These are phyloP conservation scores for Indri indri DNA, from an alignment of 2,113 vertebrate species.

Conservation along the genomic window DNA sequence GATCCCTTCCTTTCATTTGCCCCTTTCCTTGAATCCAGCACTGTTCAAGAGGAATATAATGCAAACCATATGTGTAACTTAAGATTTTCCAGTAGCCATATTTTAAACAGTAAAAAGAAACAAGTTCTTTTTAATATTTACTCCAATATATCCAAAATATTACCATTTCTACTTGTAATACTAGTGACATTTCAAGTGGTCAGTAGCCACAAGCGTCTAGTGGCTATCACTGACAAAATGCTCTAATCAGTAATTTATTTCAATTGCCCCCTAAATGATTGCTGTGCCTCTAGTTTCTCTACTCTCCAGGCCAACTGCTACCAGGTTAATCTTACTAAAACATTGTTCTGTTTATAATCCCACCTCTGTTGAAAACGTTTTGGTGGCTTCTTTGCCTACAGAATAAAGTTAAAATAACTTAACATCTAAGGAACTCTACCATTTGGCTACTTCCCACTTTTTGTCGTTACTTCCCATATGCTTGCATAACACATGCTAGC, in stretches of 20 bases:
- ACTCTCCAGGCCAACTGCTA: not conserved
- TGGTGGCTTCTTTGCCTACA: not conserved
- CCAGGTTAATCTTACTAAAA: not conserved
- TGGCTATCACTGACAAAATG: not conserved
- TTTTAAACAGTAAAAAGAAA: not conserved
- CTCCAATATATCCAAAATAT: not conserved
- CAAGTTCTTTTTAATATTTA: conserved; percentile 7
- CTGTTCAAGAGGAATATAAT: not conserved
- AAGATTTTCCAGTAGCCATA: not conserved
- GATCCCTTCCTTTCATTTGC: not conserved
- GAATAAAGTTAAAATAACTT: not conserved
- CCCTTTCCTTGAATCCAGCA: not conserved
- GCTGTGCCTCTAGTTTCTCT: not conserved
- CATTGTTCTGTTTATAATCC: not conserved
- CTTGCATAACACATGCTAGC: not conserved
- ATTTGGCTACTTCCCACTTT: not conserved
- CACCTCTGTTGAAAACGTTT: not conserved
- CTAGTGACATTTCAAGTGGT: not conserved
- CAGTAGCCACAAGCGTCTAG: not conserved
- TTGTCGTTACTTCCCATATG: not conserved
- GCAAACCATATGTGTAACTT: not conserved
- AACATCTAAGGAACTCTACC: not conserved
- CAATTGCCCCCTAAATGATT: not conserved
- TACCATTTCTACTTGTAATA: not conserved
- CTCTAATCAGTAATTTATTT: not conserved